These are phyloP conservation scores for Griposia aprilina DNA, from an alignment of 2,888 invertebrate genomes.

Conservation along the genomic window DNA sequence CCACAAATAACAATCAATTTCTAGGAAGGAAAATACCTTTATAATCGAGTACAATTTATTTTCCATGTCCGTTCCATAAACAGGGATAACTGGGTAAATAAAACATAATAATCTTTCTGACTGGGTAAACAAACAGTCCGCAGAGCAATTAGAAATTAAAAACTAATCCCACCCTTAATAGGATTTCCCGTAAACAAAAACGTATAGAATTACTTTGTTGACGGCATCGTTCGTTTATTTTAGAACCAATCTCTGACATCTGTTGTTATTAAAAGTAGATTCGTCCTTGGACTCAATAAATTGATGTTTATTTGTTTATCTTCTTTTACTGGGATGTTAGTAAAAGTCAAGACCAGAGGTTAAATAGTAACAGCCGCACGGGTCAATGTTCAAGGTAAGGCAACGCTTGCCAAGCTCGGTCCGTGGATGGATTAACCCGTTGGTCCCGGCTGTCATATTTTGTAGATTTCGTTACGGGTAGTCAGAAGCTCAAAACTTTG, in stretches of 20 bases:
- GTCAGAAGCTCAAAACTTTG: too few species aligned
- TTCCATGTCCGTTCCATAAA: slow-evolving; percentile 1
- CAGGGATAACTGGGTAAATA: slow-evolving; percentile 13
- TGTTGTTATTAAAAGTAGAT: slow-evolving; percentile 23
- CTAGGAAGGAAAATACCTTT: background rate
- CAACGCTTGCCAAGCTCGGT: too few species aligned
- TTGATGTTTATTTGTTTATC: slow-evolving; percentile 42
- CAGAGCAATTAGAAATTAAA: slow-evolving; percentile 57
- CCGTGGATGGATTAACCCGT: too few species aligned
- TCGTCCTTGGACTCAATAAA: slow-evolving; percentile 22
- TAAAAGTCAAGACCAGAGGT: background rate
- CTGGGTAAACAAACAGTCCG: slow-evolving; percentile 11
- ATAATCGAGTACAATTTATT: slow-evolving; percentile 10
- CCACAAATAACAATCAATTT: slow-evolving; percentile 10
- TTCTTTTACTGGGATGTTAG: background rate
- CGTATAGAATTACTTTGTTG: slow-evolving; percentile 41
- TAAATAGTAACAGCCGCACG: too few species aligned
- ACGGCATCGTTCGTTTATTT: slow-evolving; percentile 35
- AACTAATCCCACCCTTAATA: slow-evolving; percentile 44
- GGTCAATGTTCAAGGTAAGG: too few species aligned
- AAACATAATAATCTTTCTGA: slow-evolving; percentile 31
- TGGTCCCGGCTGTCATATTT: too few species aligned
- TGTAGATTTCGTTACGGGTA: too few species aligned
- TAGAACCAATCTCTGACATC: slow-evolving; percentile 27
- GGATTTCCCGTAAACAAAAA: slow-evolving; percentile 41